phyloP scores from a whole-genome alignment of 1,140 invertebrate species.

The Sinella curviseta region DNA sequence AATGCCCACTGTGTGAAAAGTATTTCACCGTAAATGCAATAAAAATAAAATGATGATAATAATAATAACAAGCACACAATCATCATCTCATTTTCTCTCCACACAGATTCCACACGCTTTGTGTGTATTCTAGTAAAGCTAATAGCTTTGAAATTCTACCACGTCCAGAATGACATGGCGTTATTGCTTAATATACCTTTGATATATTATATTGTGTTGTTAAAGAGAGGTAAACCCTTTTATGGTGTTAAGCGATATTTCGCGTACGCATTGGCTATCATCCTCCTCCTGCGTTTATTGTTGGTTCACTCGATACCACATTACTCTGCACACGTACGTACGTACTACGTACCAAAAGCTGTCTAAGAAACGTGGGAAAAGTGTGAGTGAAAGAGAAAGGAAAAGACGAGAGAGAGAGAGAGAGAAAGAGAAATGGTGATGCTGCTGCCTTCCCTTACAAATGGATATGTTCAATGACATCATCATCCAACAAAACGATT shows the following conservation, averaged over 20 bases:
- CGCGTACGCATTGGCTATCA: too few relatives aligned
- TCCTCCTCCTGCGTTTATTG: too few relatives aligned
- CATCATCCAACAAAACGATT: not conserved
- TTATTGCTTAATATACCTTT: not conserved
- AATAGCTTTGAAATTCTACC: not conserved
- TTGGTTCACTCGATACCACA: too few relatives aligned
- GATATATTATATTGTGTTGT: not conserved
- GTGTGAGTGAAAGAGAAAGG: not conserved
- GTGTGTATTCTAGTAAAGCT: not conserved
- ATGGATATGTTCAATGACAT: slow-evolving; percentile 4
- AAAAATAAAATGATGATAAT: not conserved
- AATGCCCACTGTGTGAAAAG: not conserved
- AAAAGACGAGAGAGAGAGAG: too few relatives aligned
- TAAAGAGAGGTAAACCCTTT: not conserved
- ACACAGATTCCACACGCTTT: not conserved
- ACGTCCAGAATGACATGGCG: not conserved
- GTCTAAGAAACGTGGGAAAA: not conserved
- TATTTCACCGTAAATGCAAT: not conserved
- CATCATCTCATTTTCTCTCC: not conserved
- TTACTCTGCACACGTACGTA: too few relatives aligned
- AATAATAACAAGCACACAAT: not conserved
- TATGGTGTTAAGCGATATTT: too few relatives aligned
- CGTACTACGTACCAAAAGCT: not conserved
- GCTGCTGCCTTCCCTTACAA: not conserved
- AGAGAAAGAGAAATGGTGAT: not conserved